Evolutionary conservation across 1,140 invertebrate genomes (phyloP), one percentile per base, ranked within the genome.

Genomic region (Orchesella cincta): DNA sequence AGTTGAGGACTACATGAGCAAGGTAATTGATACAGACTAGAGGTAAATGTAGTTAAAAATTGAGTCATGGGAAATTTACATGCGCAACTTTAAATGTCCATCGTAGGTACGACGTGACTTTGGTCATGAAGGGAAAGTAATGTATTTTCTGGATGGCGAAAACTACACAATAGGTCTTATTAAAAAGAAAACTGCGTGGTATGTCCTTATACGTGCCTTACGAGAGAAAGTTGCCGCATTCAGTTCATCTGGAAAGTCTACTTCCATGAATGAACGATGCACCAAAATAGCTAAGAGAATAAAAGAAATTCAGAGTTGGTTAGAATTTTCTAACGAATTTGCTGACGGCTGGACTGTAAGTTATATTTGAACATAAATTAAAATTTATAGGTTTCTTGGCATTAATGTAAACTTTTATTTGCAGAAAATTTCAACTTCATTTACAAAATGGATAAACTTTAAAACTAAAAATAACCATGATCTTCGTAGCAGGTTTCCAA

Each of bases 131-230:
- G 87, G 87, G 8, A 85, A 86, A 79, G 87, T 88, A 1, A 77
- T 88, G 20, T 88, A 87, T 82, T 88, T 87, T 80, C 34, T 87
- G 12, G 86, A 87, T 79, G 77, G 78, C 29, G 62, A 83, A 33
- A 77, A 81, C 23, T 81, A 82, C 76, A 85, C 87, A 0, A 86
- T 88, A 76, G 87, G 87, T 20, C 52, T 88, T 5, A 78, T 87
- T 29, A 88, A 88, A 79, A 87, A 87, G 83, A 88, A 88, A 82
- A 87, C 87, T 18, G 82, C 84, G 33, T 88, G 87, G 87, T 88
- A 88, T 79, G 86, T 88, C 52, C 83, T 87, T 34, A 82, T 85
- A 64, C 76, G 87, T 79, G 86, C 87, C 31, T 81, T 87, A 12
- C 77, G 87, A 67, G 87, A 88, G 77, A 87, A 88, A 82, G 76